phyloP scores from a whole-genome alignment of 2,113 vertebrate species.

The Semnornis frantzii region DNA sequence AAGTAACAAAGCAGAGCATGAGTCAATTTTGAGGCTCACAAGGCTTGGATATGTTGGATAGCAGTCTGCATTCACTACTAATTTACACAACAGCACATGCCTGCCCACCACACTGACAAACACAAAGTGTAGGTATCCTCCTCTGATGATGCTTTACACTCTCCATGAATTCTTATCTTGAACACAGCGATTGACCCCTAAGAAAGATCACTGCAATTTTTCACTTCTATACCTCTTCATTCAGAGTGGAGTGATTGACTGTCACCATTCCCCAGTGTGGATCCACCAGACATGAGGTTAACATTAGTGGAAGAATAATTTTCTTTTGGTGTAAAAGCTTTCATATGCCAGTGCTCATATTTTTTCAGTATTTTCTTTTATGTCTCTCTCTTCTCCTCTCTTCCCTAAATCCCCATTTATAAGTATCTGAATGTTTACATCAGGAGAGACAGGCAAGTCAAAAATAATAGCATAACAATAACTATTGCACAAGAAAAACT shows the following conservation, averaged over 20 bases:
- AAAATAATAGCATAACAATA: background rate
- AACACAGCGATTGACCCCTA: background rate
- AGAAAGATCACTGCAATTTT: background rate
- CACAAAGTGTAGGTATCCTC: background rate
- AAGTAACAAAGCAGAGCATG: background rate
- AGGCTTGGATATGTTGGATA: background rate
- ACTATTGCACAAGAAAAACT: background rate
- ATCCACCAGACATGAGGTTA: background rate
- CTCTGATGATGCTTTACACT: background rate
- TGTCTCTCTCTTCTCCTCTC: too few species aligned
- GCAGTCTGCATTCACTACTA: background rate
- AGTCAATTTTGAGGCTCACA: background rate
- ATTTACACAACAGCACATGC: background rate
- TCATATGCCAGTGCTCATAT: background rate
- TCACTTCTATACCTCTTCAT: background rate
- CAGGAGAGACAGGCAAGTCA: background rate
- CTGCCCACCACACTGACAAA: background rate
- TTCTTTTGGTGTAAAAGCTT: background rate
- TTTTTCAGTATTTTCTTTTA: background rate
- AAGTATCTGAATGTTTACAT: background rate
- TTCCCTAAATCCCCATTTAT: background rate
- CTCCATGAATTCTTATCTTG: background rate
- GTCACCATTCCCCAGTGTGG: background rate
- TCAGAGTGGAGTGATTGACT: background rate
- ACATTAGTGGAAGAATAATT: background rate